These are phyloP conservation scores for Brachionichthys hirsutus DNA, from an alignment of 2,113 vertebrate species.

Conservation along the genomic window DNA sequence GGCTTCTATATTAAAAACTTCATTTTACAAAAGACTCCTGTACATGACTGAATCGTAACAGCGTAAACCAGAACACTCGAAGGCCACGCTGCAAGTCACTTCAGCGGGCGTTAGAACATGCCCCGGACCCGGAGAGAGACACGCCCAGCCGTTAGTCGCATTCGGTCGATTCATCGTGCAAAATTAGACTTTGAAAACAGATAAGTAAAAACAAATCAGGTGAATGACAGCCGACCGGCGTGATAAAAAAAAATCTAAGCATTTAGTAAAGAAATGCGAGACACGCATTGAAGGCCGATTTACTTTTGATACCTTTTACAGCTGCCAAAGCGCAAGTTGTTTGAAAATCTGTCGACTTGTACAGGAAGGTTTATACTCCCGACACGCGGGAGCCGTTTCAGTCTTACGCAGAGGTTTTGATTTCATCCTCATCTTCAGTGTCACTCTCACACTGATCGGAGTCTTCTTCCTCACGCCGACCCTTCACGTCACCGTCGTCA, in stretches of 20 bases:
- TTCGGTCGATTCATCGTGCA: background rate
- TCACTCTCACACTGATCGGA: background rate
- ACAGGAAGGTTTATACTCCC: background rate
- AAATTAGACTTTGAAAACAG: background rate
- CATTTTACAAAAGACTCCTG: constrained; percentile 29
- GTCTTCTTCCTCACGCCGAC: constrained; percentile 27
- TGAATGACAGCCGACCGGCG: no score
- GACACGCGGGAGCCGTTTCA: background rate
- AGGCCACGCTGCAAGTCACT: background rate
- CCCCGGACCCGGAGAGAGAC: background rate
- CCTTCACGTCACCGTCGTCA: background rate
- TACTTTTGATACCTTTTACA: no score
- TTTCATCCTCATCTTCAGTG: constrained; percentile 4
- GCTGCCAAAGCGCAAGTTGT: no score
- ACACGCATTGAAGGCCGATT: no score
- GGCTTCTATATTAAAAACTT: constrained; percentile 8
- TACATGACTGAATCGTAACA: constrained; percentile 11
- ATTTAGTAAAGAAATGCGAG: no score
- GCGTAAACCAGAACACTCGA: constrained; percentile 11
- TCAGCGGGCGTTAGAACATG: background rate
- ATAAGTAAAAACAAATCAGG: no score
- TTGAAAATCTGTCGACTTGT: background rate
- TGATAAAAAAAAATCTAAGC: no score
- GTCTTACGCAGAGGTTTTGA: constrained; percentile 22
- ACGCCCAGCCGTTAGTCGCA: background rate